Conservation (phyloP, 2,888 invertebrate genomes). For the Parnassius orleans region DNA sequence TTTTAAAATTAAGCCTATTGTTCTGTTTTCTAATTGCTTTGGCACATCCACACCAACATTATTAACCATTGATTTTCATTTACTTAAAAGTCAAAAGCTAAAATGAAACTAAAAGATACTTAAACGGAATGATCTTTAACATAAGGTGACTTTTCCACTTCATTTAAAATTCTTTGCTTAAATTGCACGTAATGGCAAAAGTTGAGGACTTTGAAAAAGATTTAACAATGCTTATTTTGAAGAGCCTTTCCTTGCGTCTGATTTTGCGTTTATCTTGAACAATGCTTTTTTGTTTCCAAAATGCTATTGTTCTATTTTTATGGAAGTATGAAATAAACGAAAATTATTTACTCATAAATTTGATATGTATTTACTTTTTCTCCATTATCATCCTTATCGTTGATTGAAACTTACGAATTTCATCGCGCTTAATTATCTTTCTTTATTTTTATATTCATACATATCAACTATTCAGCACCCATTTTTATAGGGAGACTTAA, state of each 20-base stretch:
- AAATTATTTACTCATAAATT: no score
- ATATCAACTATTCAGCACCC: no score
- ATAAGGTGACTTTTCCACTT: conserved; percentile 67
- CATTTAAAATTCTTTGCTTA: conserved; percentile 77
- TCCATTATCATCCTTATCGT: no score
- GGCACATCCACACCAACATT: no score
- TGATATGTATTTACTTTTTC: no score
- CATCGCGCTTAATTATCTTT: no score
- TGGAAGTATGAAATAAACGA: conserved; percentile 2
- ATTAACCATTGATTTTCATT: no score
- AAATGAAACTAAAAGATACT: neutral
- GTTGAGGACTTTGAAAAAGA: conserved; percentile 70
- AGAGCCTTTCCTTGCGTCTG: conserved; percentile 56
- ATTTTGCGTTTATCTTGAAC: conserved; percentile 58
- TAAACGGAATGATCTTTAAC: conserved; percentile 11
- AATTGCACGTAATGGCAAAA: conserved; percentile 75
- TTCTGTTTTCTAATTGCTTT: no score
- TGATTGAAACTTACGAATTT: no score
- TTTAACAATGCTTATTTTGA: conserved; percentile 78
- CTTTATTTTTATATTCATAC: no score
- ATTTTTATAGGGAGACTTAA: no score
- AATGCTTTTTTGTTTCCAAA: conserved; percentile 42
- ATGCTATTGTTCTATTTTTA: conserved; percentile 24
- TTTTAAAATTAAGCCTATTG: no score
- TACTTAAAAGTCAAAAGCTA: neutral